phyloP scores from a whole-genome alignment of 2,113 vertebrate species.

The Peromyscus polionotus region DNA sequence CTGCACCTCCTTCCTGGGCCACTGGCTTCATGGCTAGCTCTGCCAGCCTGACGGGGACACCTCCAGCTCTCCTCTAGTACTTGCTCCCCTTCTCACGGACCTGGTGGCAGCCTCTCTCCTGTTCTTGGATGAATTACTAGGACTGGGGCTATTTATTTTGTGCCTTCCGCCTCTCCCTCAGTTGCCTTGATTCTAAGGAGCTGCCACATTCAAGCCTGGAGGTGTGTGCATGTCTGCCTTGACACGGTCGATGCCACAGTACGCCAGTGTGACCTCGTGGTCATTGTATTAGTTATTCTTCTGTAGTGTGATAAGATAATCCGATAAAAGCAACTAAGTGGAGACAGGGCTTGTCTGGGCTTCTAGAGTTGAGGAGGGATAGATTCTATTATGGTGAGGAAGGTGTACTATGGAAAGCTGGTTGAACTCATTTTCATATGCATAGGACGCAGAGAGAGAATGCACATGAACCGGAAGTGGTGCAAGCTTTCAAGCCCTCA shows the following conservation, averaged over 20 bases:
- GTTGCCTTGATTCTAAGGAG: not conserved
- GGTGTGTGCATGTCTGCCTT: rapidly evolving
- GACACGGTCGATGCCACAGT: rapidly evolving
- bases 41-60: not conserved
- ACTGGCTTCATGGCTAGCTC: not conserved
- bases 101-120: not conserved
- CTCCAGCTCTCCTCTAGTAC: not conserved
- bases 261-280: rapidly evolving
- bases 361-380: not conserved
- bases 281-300: not conserved
- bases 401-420: too few species aligned
- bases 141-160: not conserved
- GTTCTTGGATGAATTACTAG: not conserved
- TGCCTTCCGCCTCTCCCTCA: constrained; percentile 25
- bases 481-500: not conserved
- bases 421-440: not conserved
- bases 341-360: not conserved
- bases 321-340: not conserved
- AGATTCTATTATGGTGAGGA: not conserved
- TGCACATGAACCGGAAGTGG: not conserved
- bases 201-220: not conserved
- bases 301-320: not conserved
- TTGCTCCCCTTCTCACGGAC: not conserved
- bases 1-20: not conserved
- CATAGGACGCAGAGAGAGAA: not conserved